Evolutionary conservation across 2,888 invertebrate species (phyloP), one percentile per base, ranked within the genome.

Genomic region (Scaptomyza reducta): DNA sequence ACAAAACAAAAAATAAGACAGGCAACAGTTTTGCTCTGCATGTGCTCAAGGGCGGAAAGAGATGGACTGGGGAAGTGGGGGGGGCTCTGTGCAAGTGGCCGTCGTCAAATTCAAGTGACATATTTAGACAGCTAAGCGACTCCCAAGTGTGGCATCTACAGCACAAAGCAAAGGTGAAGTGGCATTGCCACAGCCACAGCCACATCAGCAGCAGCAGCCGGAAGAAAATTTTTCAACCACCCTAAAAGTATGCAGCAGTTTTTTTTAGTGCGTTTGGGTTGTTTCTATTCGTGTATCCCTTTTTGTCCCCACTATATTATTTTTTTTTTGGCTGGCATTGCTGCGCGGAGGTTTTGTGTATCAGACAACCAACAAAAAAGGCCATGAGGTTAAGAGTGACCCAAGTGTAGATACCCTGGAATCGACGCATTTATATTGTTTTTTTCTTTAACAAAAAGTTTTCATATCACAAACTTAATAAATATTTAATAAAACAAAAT

Each of bases 61-160:
- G 14, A 38, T 9, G 0, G 38, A 9, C 35, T 14, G 6, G 14
- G 10, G 4, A 10, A 40, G 40, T 2, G 16, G 14, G 38, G 40
- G 1, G 35, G 33, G 65, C 57, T 47, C 62, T 73, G 62, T 66
- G 65, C 84, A 81, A 87, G 87, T 87, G 84, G 87, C 82, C 84
- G 87, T 82, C 82, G 62, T 82, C 87, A 87, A 82, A 82, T 82
- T 87, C 86, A 87, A 84, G 84, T 87, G 84, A 84, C 84, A 84
- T 84, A 84, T 84, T 84, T 84, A 84, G 84, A 84, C 87, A 87
- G 87, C 87, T 77, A 87, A 84, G 87, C 80, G 77, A 80, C 72
- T 77, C 78, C 75, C 86, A 67, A 77, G 77, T 78, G 79, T 78
- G 44, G 72, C 79, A 75, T 78, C 66, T 56, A 75, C 73, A 58